phyloP scores from a whole-genome alignment of 2,113 vertebrate genomes.

The Strix aluco region DNA sequence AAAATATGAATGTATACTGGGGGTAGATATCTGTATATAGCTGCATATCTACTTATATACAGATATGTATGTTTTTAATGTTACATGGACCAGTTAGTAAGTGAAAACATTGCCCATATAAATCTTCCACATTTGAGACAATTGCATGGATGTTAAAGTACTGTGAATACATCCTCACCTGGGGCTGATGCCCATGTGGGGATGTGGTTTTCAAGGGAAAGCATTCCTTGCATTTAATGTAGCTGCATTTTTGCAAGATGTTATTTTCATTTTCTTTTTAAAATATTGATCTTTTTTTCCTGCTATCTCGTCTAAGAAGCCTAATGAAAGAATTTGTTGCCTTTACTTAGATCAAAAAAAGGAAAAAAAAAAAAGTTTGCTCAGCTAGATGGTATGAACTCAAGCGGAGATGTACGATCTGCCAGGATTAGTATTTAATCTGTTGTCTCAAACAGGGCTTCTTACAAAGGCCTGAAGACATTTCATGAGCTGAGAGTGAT shows the following conservation, averaged over 20 bases:
- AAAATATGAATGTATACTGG: rapidly evolving
- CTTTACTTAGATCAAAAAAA: slow-evolving; percentile 46
- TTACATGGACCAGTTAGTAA: background rate
- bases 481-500: slow-evolving; percentile 46
- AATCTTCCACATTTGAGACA: background rate
- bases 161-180: background rate
- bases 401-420: slow-evolving; percentile 22
- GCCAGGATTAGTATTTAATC: slow-evolving; percentile 43
- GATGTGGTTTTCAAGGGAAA: slow-evolving; percentile 16
- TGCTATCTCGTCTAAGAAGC: slow-evolving; percentile 35
- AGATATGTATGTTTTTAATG: background rate
- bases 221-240: background rate
- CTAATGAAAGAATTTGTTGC: slow-evolving; percentile 54
- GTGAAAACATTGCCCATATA: background rate
- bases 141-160: background rate
- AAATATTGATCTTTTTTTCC: background rate
- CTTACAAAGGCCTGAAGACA: slow-evolving; percentile 44
- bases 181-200: background rate
- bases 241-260: slow-evolving; percentile 8
- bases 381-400: slow-evolving; percentile 34
- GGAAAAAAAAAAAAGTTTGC: background rate
- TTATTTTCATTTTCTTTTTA: background rate
- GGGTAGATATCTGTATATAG: background rate
- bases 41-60: background rate
- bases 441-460: slow-evolving; percentile 28